Evolutionary conservation across 2,113 vertebrate species (phyloP), one percentile per base, ranked within the genome.

Genomic region (Leucopsar rothschildi): DNA sequence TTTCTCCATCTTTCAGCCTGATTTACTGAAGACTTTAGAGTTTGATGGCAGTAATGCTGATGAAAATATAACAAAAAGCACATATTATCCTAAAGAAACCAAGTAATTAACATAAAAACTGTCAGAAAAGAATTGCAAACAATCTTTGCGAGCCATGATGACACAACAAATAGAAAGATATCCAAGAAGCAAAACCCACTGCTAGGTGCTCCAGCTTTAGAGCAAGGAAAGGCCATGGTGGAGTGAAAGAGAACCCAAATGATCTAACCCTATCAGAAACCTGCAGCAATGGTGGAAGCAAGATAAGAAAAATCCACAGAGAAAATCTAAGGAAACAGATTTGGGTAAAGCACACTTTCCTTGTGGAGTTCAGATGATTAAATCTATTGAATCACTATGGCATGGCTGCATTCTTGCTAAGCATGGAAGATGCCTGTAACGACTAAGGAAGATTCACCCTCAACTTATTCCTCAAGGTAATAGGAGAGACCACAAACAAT

Each of bases 311-410:
- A 86, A 65, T 24, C 11, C 31, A 84, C 17, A 12, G n/a, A 57
- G 22, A 84, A 88, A 91, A 86, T 18, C 6, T 18, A 92, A 70
- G 39, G 35, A 45, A 88, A 68, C 17, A 78, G 60, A 53, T 45
- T 14, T 2, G 6, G 15, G 19, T 15, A 70, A 12, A 53, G 11
- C 8, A 86, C 22, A 6, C 20, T 49, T 52, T 65, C 20, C 16
- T 69, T 57, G n/a, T 15, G 17, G 45, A 65, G 24, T 5, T 15
- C 55, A 59, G 22, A 65, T 1, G 3, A 66, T 14, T 9, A 94
- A 87, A 72, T 27, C 6, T 3, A 29, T 1, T 31, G 42, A 73
- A 68, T 40, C 61, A 47, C 20, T 50, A 0, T 0, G 31, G 1
- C 0, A 93, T 31, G 15, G 29, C 33, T 21, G 31, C 9, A 22